Conservation (phyloP, 2,888 invertebrate species). For the Hedya salicella region DNA sequence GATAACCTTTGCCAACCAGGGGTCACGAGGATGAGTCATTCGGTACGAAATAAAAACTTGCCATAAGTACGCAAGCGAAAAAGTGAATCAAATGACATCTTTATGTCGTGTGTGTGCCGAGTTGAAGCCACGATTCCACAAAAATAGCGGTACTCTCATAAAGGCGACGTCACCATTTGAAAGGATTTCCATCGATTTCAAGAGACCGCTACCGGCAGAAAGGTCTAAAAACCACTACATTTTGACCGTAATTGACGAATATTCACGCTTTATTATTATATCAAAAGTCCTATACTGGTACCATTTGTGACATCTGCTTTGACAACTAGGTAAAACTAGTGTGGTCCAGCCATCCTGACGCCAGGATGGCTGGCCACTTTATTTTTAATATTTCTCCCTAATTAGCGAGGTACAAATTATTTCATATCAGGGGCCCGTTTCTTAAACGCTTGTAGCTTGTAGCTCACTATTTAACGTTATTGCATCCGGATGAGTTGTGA, state of each 20-base stretch:
- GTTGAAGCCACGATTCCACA: background rate
- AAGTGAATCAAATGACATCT: background rate
- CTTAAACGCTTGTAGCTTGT: too few relatives aligned
- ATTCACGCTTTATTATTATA: background rate
- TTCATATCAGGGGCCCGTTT: too few relatives aligned
- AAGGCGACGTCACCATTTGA: background rate
- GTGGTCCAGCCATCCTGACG: too few relatives aligned
- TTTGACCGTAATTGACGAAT: background rate
- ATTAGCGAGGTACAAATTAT: too few relatives aligned
- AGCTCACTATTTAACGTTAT: too few relatives aligned
- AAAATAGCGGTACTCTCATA: background rate
- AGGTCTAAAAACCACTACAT: background rate
- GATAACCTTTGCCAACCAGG: too few relatives aligned
- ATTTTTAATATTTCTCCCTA: too few relatives aligned
- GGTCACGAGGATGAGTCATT: background rate
- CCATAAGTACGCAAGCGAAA: background rate
- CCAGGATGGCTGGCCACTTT: too few relatives aligned
- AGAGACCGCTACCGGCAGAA: background rate
- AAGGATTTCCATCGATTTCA: background rate
- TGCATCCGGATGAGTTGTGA: too few relatives aligned
- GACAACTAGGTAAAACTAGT: too few relatives aligned
- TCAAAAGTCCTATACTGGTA: too few relatives aligned
- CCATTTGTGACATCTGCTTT: too few relatives aligned
- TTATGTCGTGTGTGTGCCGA: background rate
- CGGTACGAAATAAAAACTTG: background rate